These are phyloP conservation scores for Drosophila hawaiiensis DNA, from an alignment of 2,888 invertebrate species.

Conservation along the genomic window DNA sequence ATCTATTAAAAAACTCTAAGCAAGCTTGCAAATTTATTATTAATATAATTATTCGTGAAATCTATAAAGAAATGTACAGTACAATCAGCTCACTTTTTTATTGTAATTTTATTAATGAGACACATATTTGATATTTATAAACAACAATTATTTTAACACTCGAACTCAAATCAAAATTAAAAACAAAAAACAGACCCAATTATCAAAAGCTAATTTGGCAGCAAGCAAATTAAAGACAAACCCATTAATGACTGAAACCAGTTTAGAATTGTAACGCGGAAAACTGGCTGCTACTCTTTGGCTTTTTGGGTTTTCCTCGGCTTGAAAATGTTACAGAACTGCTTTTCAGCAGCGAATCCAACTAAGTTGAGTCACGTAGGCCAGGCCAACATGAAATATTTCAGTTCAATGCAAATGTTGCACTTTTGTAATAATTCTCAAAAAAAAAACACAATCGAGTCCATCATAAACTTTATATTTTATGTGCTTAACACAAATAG, in stretches of 20 bases:
- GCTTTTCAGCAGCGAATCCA: constrained; percentile 30
- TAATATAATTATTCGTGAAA: neutral
- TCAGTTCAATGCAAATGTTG: constrained; percentile 44
- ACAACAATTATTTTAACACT: constrained; percentile 11
- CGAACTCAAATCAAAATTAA: constrained; percentile 1
- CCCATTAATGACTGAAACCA: constrained; percentile 34
- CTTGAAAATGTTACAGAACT: constrained; percentile 45
- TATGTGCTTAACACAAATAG: constrained; percentile 31
- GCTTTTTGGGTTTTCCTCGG: constrained; percentile 35
- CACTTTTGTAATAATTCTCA: constrained; percentile 17
- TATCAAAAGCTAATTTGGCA: constrained; percentile 21
- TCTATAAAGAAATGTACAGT: neutral
- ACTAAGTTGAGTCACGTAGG: constrained; percentile 67
- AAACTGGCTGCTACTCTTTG: constrained; percentile 39
- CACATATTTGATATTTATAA: neutral
- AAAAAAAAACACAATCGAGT: neutral
- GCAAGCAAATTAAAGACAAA: constrained; percentile 18
- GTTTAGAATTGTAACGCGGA: constrained; percentile 40
- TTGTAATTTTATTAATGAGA: neutral
- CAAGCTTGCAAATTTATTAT: neutral
- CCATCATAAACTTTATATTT: constrained; percentile 44
- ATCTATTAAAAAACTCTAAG: neutral
- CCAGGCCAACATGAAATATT: constrained; percentile 34
- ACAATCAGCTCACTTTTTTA: too few species aligned
- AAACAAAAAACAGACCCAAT: constrained; percentile 7